These are phyloP conservation scores for Cheilosia impressa DNA, from an alignment of 2,888 invertebrate species.

Conservation along the genomic window DNA sequence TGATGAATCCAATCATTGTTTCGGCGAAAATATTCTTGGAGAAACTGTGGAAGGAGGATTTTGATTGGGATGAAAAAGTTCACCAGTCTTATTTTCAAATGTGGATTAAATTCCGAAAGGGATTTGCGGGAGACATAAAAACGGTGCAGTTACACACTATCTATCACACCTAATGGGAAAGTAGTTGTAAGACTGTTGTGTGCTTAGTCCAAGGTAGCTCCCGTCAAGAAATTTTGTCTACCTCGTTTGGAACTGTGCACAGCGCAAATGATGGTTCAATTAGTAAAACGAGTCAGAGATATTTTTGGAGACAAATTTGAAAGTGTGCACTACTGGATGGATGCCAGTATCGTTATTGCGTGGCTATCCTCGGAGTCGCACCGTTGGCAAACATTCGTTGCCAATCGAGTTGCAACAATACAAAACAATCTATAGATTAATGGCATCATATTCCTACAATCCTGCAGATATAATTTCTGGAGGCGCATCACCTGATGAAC, in stretches of 20 bases:
- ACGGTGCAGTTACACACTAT: conserved; percentile 12
- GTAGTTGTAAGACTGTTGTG: conserved; percentile 3
- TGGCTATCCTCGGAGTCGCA: conserved; percentile 51
- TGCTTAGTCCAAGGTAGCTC: conserved; percentile 45
- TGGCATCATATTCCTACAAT: conserved; percentile 59
- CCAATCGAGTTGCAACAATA: conserved; percentile 58
- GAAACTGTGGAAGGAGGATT: background rate
- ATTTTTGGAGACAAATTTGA: background rate
- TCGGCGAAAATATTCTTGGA: conserved; percentile 17
- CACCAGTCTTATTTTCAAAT: background rate
- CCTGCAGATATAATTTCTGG: conserved; percentile 60
- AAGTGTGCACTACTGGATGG: conserved; percentile 53
- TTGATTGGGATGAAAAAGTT: conserved; percentile 12
- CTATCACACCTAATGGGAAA: background rate
- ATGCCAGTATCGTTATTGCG: conserved; percentile 47
- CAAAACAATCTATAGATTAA: conserved; percentile 26
- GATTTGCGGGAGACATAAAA: background rate
- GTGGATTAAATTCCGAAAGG: background rate
- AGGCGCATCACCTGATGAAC: conserved; percentile 35
- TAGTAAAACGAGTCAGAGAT: conserved; percentile 41
- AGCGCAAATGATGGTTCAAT: conserved; percentile 42
- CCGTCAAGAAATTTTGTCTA: conserved; percentile 27
- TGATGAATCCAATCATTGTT: conserved; percentile 4
- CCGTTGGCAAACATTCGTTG: conserved; percentile 56
- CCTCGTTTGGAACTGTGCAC: conserved; percentile 56